Evolutionary conservation across 2,888 invertebrate species (phyloP), one percentile per base, ranked within the genome.

Genomic region (Crioceris asparagi): DNA sequence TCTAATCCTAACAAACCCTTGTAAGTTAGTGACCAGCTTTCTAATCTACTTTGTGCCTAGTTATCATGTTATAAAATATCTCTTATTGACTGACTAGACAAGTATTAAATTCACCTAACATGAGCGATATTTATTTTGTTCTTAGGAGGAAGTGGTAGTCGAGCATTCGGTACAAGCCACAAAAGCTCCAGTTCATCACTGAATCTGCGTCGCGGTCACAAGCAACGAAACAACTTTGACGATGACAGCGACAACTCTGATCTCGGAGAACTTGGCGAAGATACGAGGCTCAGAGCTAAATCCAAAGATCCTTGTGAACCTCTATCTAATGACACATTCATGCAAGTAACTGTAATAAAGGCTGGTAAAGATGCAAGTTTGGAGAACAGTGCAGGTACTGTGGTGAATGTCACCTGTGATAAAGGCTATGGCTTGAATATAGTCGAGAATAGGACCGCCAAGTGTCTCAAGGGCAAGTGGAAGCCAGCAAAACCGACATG

Each of bases 381-480:
- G 10, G 75, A 78, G 4, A 83, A 75, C 57, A 80, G 84, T 44
- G 76, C 82, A 33, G 87, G 87, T 0, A 82, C 83, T 0, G 73
- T 83, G 31, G 74, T 87, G 0, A 72, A 77, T 49, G 74, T 86
- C 23, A 78, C 79, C 1, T 88, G 87, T 57, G 78, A 78, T 1
- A 77, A 79, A 46, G 86, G 86, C 3, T 86, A 83, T 53, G 77
- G 77, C 8, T 65, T 83, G 3, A 87, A 85, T 57, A 67, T 85
- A 42, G 71, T 72, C 14, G 69, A 71, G 36, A 86, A 86, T 55
- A 72, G 75, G 3, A 85, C 86, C 1, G 82, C 82, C 0, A 79
- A 79, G 53, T 92, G 92, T 59, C 77, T 81, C 3, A 71, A 84
- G 43, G 90, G 91, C 1, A 72, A 81, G 46, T 91, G 91, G 91